Base-by-base conservation (phyloP, 2,797 vertebrate genomes). In the Anguilla pacifica region DNA sequence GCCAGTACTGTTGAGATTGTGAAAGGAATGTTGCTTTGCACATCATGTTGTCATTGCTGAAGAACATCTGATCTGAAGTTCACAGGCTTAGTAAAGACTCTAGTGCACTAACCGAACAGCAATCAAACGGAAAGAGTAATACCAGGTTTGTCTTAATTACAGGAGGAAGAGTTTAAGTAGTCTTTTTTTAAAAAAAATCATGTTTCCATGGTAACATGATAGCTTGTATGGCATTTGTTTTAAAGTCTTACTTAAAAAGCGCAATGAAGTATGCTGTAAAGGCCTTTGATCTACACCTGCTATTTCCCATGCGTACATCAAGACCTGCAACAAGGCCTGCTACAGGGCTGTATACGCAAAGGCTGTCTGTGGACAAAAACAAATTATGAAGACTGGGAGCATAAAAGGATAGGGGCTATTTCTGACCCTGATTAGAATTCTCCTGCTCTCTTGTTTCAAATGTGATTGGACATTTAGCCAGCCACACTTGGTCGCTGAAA, bases 391-490 rank as follows among this genome's bases (percentile, higher is more conserved):
- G 77, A 49, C 77, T 46, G 31, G 72, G 5, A 81, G 77, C 39
- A 81, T 81, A 6, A 81, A 81, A 81, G 77, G 43, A 81, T 19
- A 49, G 39, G 43, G 39, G 43, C 17, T 49, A 81, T 81, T 81
- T 81, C 43, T 79, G 74, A 79, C 13, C 74, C 74, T 39, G 74
- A 79, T 79, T 79, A 81, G 77, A 81, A 81, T 81, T 81, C 22
- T 81, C 19, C 77, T 81, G 39, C 19, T 25, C 77, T 79, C 35
- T 59, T 59, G 35, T 43, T 79, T 43, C 39, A 46, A 46, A 49
- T 46, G 7, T 22, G 15, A 81, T 81, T 49, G 43, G 39, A 46
- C 43, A 46, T 81, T 81, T 46, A 81, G 77, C 43, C 77, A 81
- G 77, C 39, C 77, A 81, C 43, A 81, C 77, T 49, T 6, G 43